Evolutionary conservation across 1,140 invertebrate species (phyloP).

Genomic region (Coelopa frigida): DNA sequence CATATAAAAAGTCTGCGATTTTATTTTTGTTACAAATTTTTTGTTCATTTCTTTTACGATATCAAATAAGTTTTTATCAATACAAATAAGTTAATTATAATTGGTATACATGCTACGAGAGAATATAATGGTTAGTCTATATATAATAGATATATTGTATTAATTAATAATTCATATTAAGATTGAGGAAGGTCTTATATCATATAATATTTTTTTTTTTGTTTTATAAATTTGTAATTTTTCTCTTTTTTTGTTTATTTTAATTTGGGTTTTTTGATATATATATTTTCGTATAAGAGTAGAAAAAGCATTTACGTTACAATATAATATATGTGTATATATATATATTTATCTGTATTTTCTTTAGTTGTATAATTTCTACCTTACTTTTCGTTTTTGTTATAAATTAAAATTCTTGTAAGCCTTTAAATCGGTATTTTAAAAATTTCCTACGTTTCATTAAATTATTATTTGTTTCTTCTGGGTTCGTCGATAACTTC

Average conservation of each 20-base stretch:
- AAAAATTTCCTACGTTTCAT: too few species aligned
- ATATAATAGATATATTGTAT: too few species aligned
- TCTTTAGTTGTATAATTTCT: background rate
- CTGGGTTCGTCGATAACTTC: too few species aligned
- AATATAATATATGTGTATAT: constrained; percentile 1
- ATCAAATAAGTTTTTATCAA: too few species aligned
- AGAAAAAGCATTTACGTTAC: background rate
- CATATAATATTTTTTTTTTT: constrained; percentile 2
- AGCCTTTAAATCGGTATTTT: too few species aligned
- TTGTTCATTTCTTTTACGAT: too few species aligned
- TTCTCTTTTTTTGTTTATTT: background rate
- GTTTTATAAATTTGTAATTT: background rate
- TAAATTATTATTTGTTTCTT: too few species aligned
- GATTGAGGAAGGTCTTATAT: background rate
- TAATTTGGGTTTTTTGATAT: background rate
- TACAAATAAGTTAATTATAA: too few species aligned
- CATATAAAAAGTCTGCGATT: background rate
- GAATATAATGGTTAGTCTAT: too few species aligned
- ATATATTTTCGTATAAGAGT: constrained; percentile 4
- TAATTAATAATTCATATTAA: too few species aligned
- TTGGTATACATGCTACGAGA: too few species aligned
- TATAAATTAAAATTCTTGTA: too few species aligned
- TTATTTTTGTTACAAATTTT: constrained; percentile 3
- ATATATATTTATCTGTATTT: background rate
- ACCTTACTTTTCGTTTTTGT: constrained; percentile 1